Conservation (phyloP, 2,113 vertebrate genomes). For the Neolamprologus brichardi region DNA sequence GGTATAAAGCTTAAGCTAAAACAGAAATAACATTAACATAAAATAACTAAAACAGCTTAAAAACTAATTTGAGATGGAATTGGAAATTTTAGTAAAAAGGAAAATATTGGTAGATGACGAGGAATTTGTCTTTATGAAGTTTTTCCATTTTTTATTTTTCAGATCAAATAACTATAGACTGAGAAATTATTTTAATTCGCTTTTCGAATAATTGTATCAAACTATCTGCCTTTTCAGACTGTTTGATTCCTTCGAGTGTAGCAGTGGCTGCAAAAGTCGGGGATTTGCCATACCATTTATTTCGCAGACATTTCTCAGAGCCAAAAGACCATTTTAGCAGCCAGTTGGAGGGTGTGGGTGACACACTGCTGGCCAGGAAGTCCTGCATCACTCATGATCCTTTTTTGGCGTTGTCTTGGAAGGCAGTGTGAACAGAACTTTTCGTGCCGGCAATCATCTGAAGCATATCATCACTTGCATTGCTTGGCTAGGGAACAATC, state of each 20-base stretch:
- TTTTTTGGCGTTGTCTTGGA: not conserved
- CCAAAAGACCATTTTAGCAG: not conserved
- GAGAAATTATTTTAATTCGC: not conserved
- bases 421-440: not conserved
- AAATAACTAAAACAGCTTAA: not conserved
- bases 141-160: not conserved
- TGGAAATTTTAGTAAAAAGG: not conserved
- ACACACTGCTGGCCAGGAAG: not conserved
- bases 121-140: not conserved
- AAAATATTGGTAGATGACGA: not conserved
- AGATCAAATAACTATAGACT: not conserved
- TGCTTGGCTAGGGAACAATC: not conserved
- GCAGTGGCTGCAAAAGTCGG: not conserved
- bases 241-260: not conserved
- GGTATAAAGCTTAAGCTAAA: not conserved
- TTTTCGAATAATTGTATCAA: not conserved
- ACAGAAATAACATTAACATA: not conserved
- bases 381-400: not conserved
- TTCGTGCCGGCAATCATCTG: not conserved
- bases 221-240: not conserved
- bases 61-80: not conserved
- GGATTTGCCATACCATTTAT: not conserved
- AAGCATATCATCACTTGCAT: not conserved
- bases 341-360: not conserved
- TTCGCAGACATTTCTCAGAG: not conserved